Base-by-base conservation (phyloP, 2,888 invertebrate genomes). In the Elaeidobius kamerunicus region DNA sequence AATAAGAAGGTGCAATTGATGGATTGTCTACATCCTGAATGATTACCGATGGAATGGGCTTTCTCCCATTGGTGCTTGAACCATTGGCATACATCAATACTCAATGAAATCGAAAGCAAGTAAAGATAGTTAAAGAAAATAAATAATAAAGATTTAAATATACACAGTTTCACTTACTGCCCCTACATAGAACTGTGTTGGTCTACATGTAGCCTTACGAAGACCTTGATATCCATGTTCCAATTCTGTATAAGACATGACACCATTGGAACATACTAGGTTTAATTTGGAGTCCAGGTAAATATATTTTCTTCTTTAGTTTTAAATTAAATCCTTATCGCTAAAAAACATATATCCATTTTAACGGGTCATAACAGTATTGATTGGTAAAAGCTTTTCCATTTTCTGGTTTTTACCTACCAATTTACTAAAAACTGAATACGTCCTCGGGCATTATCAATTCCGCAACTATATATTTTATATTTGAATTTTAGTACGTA, bases 161-260 rank as follows among this genome's bases (percentile, higher is more conserved):
- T 36, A 28, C 16, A 56, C 40, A 41, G 28, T 18, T 9, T 28
- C 61, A 80, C 81, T 81, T 78, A 83, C 82, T 67, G 80, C 81
- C 66, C 86, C 86, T 69, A 86, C 80, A 77, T 84, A 86, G 76
- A 87, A 86, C 67, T 85, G 80, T 58, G 82, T 82, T 60, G 79
- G 78, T 63, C 72, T 67, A 68, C 77, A 73, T 63, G 65, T 56
- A 45, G 82, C 81, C 75, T 86, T 86, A 71, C 84, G 82, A 72
- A 89, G 79, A 67, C 86, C 91, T 81, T 91, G 91, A 78, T 92
- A 92, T 65, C 92, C 92, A 78, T 89, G 88, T 78, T 92, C 92
- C 69, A 92, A 78, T 79, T 92, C 91, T 72, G 91, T 91, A 76
- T 92, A 92, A 72, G 91, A 92, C 92, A 92, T 91, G 62, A 56